Percentiles rank a stretch among this genome's conserved stretches.
These are phyloP conservation scores for Laspeyria flexula DNA, from an alignment of 2,888 invertebrate genomes.

Conservation along the genomic window DNA sequence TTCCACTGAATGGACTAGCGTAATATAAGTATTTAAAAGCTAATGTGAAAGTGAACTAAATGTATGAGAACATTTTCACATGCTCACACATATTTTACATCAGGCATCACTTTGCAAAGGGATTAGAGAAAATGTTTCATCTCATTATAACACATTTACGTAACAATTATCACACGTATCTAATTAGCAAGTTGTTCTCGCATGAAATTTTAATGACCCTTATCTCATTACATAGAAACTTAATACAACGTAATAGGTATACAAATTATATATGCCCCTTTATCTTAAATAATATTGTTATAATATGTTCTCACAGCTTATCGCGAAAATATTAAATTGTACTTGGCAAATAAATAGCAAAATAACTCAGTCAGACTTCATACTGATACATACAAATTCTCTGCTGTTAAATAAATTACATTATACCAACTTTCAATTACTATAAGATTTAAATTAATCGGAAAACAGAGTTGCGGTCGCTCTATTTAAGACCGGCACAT, in stretches of 20 bases:
- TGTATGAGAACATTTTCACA: not conserved
- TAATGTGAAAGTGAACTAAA: not conserved
- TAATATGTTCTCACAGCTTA: not conserved
- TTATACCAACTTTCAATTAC: too few species aligned
- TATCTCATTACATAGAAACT: constrained; percentile 29
- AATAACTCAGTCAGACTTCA: too few species aligned
- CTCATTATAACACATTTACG: constrained; percentile 7
- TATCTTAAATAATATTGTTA: not conserved
- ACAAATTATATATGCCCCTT: not conserved
- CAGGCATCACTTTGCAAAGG: constrained; percentile 45
- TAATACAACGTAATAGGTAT: not conserved
- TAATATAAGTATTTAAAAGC: too few species aligned
- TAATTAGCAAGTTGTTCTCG: constrained; percentile 42
- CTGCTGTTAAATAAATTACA: too few species aligned
- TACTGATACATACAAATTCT: too few species aligned
- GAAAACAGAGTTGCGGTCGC: too few species aligned
- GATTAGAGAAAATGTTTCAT: constrained; percentile 28
- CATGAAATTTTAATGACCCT: constrained; percentile 46
- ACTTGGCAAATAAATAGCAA: too few species aligned
- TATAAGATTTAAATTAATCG: too few species aligned
- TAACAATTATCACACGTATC: constrained; percentile 30
- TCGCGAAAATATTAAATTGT: too few species aligned
- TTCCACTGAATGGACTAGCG: too few species aligned
- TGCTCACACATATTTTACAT: not conserved
- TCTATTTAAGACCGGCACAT: too few species aligned